Evolutionary conservation across 2,888 invertebrate species (phyloP), one percentile per base, ranked within the genome.

Genomic region (Iselma pallidipennis): DNA sequence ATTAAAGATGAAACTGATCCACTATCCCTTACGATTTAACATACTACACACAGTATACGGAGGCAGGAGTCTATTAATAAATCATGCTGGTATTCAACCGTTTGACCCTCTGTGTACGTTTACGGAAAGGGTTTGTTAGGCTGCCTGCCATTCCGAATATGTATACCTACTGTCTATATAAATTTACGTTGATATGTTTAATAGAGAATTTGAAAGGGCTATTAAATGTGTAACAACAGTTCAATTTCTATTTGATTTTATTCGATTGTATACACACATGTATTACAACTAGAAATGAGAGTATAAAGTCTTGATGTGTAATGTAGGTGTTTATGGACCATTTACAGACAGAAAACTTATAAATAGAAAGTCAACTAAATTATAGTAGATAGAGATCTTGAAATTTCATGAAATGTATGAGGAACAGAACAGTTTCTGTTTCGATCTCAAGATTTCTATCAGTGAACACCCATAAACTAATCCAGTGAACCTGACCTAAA

Each of bases 1-100:
- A 73, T 73, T 73, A 73, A 70, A 68, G 70, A 71, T 66, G 69
- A 72, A 73, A 74, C 66, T 68, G 72, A 72, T 70, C 68, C 68
- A 63, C 59, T 59, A 45, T 45, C 45, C 45, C 45, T 45, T 21
- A 45, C 19, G 10, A 21, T 45, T 45, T 21, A 45, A 45, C 45
- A 45, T 45, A 66, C 55, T 67, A n/a, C n/a, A n/a, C n/a, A n/a
- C n/a, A n/a, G n/a, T n/a, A n/a, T n/a, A n/a, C n/a, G 65, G 55
- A 33, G 45, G 28, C 53, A 55, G 59, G 57, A 49, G 60, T 65
- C 66, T 65, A 65, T 70, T 65, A 66, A 72, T 72, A 72, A 72
- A 72, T 72, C 71, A 71, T 70, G 61, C 62, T 59, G 63, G 61
- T 66, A 67, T 63, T 50, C 58, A 63, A 63, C 63, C 66, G 52